These are phyloP conservation scores for Neosilurus hyrtlii DNA, from an alignment of 2,797 vertebrate species.

Conservation along the genomic window DNA sequence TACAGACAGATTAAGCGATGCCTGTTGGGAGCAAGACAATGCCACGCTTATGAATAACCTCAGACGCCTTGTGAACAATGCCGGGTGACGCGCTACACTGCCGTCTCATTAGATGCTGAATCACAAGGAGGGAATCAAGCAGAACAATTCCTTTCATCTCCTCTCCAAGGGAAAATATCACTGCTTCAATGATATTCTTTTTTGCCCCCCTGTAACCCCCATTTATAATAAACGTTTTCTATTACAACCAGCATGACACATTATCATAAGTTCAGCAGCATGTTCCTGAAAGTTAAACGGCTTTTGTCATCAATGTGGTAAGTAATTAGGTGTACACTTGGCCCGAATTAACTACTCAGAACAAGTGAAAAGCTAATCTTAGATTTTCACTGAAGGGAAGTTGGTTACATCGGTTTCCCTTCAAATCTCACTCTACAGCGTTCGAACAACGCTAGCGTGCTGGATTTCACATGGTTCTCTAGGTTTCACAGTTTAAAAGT, in stretches of 20 bases:
- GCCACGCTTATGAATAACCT: constrained; percentile 47
- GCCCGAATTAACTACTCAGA: not conserved
- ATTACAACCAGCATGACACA: not conserved
- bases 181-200: constrained; percentile 1
- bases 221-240: not conserved
- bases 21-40: constrained; percentile 51
- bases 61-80: constrained; percentile 55
- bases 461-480: not conserved
- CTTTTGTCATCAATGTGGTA: not conserved
- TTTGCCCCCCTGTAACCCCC: not conserved
- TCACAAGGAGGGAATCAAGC: constrained; percentile 51
- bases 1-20: constrained; percentile 49
- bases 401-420: not conserved
- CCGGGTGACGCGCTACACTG: constrained; percentile 51
- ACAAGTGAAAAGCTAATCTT: constrained; percentile 3
- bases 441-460: not conserved
- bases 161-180: constrained; percentile 28
- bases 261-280: not conserved
- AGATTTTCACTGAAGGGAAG: not conserved
- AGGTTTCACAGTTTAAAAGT: not conserved
- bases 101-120: constrained; percentile 53
- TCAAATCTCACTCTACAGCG: constrained; percentile 7
- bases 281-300: not conserved
- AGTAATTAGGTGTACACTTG: not conserved
- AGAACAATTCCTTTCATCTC: constrained; percentile 45